A percentile compares a stretch with the other conserved stretches of the same genome.
Evolutionary conservation across 23 tunicate species (phyloP).

Genomic region (Phallusia fumigata): DNA sequence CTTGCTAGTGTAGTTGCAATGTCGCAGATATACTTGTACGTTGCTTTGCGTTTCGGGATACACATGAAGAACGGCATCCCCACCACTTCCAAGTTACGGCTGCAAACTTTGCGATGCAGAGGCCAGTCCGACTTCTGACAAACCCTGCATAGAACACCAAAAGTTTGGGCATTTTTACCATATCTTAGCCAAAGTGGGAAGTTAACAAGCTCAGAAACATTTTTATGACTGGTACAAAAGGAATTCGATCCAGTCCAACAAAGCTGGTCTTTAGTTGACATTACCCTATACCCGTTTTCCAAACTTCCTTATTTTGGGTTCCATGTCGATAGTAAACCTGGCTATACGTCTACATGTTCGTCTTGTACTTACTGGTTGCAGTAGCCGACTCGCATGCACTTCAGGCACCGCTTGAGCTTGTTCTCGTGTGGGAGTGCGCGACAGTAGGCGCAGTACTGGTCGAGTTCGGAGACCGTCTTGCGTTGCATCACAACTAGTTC

Average conservation of each 20-base stretch:
- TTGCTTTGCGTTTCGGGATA: conserved; percentile 35
- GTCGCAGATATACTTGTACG: conserved; percentile 25
- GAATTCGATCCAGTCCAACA: too few relatives aligned
- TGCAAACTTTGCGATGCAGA: conserved; percentile 53
- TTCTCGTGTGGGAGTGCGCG: conserved; percentile 5
- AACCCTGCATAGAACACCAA: conserved; percentile 26
- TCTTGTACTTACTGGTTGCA: conserved; percentile 66
- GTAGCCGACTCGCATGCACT: conserved; percentile 69
- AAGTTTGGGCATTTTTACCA: not conserved
- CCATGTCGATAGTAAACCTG: too few relatives aligned
- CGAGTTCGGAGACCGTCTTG: conserved; percentile 26
- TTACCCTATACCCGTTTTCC: too few relatives aligned
- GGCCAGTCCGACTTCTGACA: conserved; percentile 82
- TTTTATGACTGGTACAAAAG: too few relatives aligned
- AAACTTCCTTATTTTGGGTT: too few relatives aligned
- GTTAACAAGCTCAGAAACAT: too few relatives aligned
- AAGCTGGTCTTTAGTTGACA: too few relatives aligned
- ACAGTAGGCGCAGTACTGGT: conserved; percentile 44
- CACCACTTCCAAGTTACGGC: conserved; percentile 23
- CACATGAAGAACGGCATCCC: conserved; percentile 60
- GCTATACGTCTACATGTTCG: too few relatives aligned
- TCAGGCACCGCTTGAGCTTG: conserved; percentile 69
- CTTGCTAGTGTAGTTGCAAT: not conserved
- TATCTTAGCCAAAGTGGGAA: too few relatives aligned
- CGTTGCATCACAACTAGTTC: conserved; percentile 52